Percentiles rank a stretch among this genome's conserved stretches.
Evolutionary conservation across 1,140 invertebrate genomes (phyloP).

Genomic region (Scaptomyza montana): DNA sequence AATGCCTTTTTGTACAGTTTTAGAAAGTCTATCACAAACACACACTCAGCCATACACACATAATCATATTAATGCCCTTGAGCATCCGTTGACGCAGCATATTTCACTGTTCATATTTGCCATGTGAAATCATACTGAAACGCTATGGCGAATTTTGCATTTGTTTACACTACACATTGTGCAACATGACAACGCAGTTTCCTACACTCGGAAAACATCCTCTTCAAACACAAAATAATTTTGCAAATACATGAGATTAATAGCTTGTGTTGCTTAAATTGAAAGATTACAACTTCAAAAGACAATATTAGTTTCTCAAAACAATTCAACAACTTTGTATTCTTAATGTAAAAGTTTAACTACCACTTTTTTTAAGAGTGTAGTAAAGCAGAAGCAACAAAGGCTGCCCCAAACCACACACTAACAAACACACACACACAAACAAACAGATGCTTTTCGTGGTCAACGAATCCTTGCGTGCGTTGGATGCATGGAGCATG

Average conservation of each 20-base stretch:
- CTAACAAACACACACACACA: neutral
- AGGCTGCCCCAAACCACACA: neutral
- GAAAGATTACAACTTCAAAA: too few relatives aligned
- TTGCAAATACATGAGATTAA: too few relatives aligned
- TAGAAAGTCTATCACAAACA: too few relatives aligned
- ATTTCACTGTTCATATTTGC: slow-evolving; percentile 49
- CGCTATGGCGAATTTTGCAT: slow-evolving; percentile 49
- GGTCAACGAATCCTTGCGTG: slow-evolving; percentile 2
- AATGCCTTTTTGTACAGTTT: slow-evolving; percentile 50
- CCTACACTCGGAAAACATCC: neutral
- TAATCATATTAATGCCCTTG: slow-evolving; percentile 1
- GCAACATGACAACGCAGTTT: neutral
- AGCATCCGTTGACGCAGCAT: slow-evolving; percentile 10
- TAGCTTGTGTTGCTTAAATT: too few relatives aligned
- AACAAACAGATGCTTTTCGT: neutral
- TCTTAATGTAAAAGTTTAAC: too few relatives aligned
- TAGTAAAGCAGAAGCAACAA: neutral
- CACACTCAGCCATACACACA: neutral
- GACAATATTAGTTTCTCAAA: too few relatives aligned
- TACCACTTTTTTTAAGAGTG: neutral
- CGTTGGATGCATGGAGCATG: slow-evolving; percentile 29
- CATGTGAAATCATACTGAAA: slow-evolving; percentile 69
- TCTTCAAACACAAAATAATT: too few relatives aligned
- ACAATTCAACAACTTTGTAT: too few relatives aligned
- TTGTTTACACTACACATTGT: slow-evolving; percentile 56